Evolutionary conservation across 1,140 invertebrate species (phyloP).

Genomic region (Drosophila mayri): DNA sequence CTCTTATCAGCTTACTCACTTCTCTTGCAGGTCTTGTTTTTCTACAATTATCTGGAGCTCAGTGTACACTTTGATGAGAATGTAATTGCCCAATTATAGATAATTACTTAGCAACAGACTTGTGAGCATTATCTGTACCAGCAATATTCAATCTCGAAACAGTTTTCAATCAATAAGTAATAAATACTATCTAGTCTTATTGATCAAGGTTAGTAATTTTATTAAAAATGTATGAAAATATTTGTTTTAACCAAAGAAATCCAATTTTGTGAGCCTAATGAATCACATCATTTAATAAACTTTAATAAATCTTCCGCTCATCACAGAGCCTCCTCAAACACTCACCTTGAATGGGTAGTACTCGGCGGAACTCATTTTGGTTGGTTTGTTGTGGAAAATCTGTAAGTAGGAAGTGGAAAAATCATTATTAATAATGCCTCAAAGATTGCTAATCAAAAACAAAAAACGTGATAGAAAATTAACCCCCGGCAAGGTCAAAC

Average conservation of each 20-base stretch:
- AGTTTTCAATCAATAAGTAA: neutral
- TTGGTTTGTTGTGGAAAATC: constrained; percentile 55
- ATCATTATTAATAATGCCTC: constrained; percentile 45
- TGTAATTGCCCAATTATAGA: constrained; percentile 31
- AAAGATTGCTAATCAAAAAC: constrained; percentile 8
- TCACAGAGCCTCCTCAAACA: neutral
- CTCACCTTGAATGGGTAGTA: constrained; percentile 85
- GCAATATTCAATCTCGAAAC: neutral
- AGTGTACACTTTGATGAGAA: constrained; percentile 2
- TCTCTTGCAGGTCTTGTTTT: constrained; percentile 9
- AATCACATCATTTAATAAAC: neutral
- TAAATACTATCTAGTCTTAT: neutral
- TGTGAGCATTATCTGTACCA: too few species aligned
- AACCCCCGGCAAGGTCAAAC: constrained; percentile 42
- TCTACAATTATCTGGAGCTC: constrained; percentile 18
- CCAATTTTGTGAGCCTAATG: neutral
- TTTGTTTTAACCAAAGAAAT: neutral
- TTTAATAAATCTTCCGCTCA: constrained; percentile 3
- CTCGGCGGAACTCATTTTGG: constrained; percentile 83
- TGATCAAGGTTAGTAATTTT: neutral
- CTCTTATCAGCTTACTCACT: constrained; percentile 13
- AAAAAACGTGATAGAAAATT: constrained; percentile 27
- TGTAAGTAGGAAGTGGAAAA: constrained; percentile 56
- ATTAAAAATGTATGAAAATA: neutral
- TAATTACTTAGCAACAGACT: constrained; percentile 24